Base-by-base conservation (phyloP, 2,888 invertebrate species). In the Muscina levida region DNA sequence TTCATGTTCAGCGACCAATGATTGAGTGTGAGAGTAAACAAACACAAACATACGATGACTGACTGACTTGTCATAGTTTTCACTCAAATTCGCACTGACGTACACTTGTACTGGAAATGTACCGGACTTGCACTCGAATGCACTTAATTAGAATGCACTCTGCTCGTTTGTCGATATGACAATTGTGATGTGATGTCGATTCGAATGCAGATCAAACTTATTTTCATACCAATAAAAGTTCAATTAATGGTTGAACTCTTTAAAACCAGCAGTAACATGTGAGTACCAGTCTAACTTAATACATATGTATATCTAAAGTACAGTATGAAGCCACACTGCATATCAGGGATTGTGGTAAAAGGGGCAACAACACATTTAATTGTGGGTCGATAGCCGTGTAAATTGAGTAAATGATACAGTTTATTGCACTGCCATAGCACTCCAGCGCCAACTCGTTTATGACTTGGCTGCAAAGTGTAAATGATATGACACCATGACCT, bases 61-160 rank as follows among this genome's bases (percentile, higher is more conserved):
- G 39, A 39, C 37, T 19, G 24, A 39, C 22, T 62, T 42, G 39
- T 62, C 42, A 42, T 42, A 22, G 39, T 13, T 15, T 72, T 71
- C 42, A 15, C 13, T 24, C n/a, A n/a, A 31, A 31, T 31, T 31
- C 31, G 31, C 51, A 15, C 48, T 66, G 39, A 46, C 72, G 79
- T 82, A n/a, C 85, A 76, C 31, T 48, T 82, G 85, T 65, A 85
- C 84, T 67, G 46, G 81, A 74, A 77, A 74, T 82, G 83, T 66
- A 85, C 84, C 31, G 15, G 68, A 39, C 82, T 79, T 76, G 75
- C 53, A 82, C 82, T 79, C 59, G 48, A 56, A 10, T 77, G 74
- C 72, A 46, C 74, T 74, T 68, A 81, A 81, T 73, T 70, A 51
- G 51, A 72, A 72, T 66, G 66, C 19, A 71, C 56, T 80, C 62